Conservation (phyloP, 2,113 vertebrate genomes). For the Eublepharis macularius region DNA sequence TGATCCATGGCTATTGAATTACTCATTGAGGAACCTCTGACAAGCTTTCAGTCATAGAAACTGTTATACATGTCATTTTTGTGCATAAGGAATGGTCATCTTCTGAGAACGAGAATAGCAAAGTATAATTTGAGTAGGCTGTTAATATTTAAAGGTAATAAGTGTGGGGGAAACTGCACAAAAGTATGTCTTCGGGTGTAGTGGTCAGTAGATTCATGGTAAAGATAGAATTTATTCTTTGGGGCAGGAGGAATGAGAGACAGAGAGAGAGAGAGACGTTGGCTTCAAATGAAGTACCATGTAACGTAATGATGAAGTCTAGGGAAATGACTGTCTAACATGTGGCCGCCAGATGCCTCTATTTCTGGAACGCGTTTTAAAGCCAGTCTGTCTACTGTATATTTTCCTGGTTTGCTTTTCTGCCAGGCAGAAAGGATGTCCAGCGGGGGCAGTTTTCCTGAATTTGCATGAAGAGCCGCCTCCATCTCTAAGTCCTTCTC, state of each 20-base stretch:
- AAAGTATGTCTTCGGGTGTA: neutral
- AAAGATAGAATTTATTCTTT: conserved; percentile 22
- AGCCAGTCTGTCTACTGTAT: conserved; percentile 49
- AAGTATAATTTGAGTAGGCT: too few relatives aligned
- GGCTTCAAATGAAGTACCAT: conserved; percentile 12
- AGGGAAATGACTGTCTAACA: conserved; percentile 42
- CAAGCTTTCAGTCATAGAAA: too few relatives aligned
- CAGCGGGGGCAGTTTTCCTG: conserved; percentile 20
- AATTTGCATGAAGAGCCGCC: conserved; percentile 52
- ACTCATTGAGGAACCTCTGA: neutral
- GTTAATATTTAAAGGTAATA: neutral
- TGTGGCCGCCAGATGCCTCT: conserved; percentile 65
- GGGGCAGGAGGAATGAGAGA: neutral
- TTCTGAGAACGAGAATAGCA: neutral
- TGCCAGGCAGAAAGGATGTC: conserved; percentile 42
- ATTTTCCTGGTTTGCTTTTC: conserved; percentile 54
- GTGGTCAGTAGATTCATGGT: neutral
- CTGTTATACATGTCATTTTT: neutral
- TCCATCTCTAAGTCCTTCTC: conserved; percentile 27
- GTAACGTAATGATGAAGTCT: conserved; percentile 9
- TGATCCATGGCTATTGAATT: neutral
- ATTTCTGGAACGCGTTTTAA: neutral
- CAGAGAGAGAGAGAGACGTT: neutral
- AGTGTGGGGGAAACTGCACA: too few relatives aligned
- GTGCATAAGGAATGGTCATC: neutral